These are phyloP conservation scores for Drosophila lacteicornis DNA, from an alignment of 1,140 invertebrate genomes.

Conservation along the genomic window DNA sequence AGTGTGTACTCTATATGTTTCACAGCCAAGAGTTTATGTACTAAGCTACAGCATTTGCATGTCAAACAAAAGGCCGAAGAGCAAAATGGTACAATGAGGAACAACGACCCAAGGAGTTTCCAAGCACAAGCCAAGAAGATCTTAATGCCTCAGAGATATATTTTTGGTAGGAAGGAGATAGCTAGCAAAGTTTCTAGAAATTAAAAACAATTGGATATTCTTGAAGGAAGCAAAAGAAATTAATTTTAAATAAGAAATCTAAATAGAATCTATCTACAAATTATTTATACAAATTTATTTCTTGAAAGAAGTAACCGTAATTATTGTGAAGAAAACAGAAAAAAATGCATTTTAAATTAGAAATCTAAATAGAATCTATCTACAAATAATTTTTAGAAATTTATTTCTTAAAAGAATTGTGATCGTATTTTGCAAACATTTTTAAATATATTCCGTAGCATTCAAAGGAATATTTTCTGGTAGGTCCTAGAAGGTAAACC, in stretches of 20 bases:
- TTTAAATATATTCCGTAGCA: too few relatives aligned
- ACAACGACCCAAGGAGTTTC: background rate
- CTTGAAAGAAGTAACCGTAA: too few relatives aligned
- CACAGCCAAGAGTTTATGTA: constrained; percentile 30
- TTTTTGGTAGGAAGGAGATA: background rate
- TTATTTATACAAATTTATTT: too few relatives aligned
- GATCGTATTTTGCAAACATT: too few relatives aligned
- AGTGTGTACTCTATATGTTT: constrained; percentile 21
- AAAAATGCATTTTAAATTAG: too few relatives aligned
- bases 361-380: too few relatives aligned
- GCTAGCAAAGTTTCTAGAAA: background rate
- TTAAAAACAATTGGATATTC: background rate
- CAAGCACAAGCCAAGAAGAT: constrained; percentile 4
- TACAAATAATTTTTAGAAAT: too few relatives aligned
- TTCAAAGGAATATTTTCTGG: too few relatives aligned
- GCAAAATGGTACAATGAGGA: constrained; percentile 33
- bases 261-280: too few relatives aligned
- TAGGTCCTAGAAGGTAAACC: too few relatives aligned
- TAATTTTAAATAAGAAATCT: too few relatives aligned
- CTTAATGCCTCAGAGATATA: background rate
- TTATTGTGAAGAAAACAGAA: background rate
- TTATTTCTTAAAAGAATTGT: too few relatives aligned
- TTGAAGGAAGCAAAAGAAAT: background rate
- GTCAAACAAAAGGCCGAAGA: constrained; percentile 39
- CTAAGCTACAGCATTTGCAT: constrained; percentile 49